phyloP scores from a whole-genome alignment of 2,888 invertebrate genomes.

The Eugnorisma glareosa region DNA sequence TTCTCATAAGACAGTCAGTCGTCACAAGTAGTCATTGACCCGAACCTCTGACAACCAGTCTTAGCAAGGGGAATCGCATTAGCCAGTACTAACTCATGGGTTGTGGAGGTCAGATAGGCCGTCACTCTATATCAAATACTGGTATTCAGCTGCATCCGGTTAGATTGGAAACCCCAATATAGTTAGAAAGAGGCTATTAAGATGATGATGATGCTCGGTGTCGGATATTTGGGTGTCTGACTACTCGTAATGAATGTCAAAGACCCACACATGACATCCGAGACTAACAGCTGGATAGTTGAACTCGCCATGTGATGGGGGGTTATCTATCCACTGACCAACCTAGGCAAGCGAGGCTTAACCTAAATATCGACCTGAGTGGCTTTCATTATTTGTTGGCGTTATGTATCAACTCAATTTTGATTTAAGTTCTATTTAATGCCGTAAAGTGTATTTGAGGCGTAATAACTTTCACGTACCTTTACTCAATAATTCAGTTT shows the following conservation, averaged over 20 bases:
- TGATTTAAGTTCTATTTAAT: not conserved
- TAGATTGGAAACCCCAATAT: too few relatives aligned
- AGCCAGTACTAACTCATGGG: too few relatives aligned
- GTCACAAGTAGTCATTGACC: too few relatives aligned
- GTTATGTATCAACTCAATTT: not conserved
- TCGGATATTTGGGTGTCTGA: not conserved
- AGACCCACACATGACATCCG: not conserved
- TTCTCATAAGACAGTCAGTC: too few relatives aligned
- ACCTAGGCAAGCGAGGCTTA: not conserved
- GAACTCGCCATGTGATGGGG: not conserved
- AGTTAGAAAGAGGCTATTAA: too few relatives aligned
- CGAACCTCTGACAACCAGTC: too few relatives aligned
- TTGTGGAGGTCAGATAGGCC: too few relatives aligned
- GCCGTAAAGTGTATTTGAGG: not conserved
- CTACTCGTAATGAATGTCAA: not conserved
- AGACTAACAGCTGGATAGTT: not conserved
- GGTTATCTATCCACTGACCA: not conserved
- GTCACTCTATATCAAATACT: too few relatives aligned
- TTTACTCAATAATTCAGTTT: not conserved
- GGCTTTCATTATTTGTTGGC: not conserved
- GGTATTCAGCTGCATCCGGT: too few relatives aligned
- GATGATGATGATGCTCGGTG: too few relatives aligned
- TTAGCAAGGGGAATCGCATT: too few relatives aligned
- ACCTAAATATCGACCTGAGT: not conserved
- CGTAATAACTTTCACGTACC: not conserved